These are phyloP conservation scores for Ligdia adustata DNA, from an alignment of 2,888 invertebrate species.

Conservation along the genomic window DNA sequence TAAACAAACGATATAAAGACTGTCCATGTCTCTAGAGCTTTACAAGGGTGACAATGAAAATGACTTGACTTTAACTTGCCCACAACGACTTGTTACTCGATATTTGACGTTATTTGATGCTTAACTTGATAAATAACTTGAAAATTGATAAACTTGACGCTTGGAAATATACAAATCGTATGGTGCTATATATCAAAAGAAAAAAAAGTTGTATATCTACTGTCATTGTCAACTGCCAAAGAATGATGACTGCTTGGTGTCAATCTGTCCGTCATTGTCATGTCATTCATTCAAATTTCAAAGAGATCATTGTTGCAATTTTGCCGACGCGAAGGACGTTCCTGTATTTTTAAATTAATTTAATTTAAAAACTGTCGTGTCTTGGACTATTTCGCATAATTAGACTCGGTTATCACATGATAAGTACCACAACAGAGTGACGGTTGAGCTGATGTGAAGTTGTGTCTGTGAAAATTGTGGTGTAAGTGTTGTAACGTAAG, in stretches of 20 bases:
- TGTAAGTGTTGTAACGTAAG: constrained; percentile 52
- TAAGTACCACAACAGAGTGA: constrained; percentile 37
- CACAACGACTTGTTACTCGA: no score
- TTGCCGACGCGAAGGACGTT: constrained; percentile 40
- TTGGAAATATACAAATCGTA: no score
- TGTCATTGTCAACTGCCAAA: background rate
- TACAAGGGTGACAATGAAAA: no score
- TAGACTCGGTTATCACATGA: constrained; percentile 31
- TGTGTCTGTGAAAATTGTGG: constrained; percentile 22
- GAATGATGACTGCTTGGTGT: no score
- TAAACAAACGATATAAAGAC: no score
- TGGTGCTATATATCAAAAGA: background rate
- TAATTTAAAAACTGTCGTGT: constrained; percentile 14
- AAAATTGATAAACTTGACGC: no score
- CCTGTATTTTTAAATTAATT: constrained; percentile 37
- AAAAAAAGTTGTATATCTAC: background rate
- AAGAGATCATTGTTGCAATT: constrained; percentile 39
- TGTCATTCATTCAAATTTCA: constrained; percentile 23
- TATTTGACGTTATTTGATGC: no score
- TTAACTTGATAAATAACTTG: no score
- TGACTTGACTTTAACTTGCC: no score
- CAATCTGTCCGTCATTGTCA: background rate
- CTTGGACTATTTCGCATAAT: constrained; percentile 18
- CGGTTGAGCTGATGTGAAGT: constrained; percentile 22
- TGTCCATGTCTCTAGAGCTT: no score